Percentiles rank a stretch among this genome's conserved stretches.
These are phyloP conservation scores for Hypotaenidia philippensis DNA, from an alignment of 2,797 vertebrate species.

Conservation along the genomic window DNA sequence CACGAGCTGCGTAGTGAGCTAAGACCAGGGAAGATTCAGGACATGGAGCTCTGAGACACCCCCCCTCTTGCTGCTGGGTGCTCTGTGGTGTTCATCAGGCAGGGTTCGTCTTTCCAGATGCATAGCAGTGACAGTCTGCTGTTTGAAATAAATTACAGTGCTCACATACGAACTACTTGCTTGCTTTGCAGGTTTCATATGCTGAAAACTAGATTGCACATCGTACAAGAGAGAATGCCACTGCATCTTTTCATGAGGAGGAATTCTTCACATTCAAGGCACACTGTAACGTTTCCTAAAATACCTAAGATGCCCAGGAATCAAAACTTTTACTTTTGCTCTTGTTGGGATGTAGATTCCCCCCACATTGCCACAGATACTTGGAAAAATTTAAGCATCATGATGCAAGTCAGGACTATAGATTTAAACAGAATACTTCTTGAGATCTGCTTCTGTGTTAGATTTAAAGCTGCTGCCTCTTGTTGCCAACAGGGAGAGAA, in stretches of 20 bases:
- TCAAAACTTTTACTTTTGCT: not conserved
- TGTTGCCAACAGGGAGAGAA: not conserved
- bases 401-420: not conserved
- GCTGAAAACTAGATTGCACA: not conserved
- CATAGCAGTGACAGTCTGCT: not conserved
- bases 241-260: not conserved
- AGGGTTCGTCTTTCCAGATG: not conserved
- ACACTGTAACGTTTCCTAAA: not conserved
- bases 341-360: not conserved
- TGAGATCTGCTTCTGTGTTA: not conserved
- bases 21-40: not conserved
- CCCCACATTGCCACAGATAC: not conserved
- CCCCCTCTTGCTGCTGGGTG: not conserved
- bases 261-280: not conserved
- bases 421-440: not conserved
- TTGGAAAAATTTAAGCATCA: not conserved
- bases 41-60: not conserved
- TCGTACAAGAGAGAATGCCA: not conserved
- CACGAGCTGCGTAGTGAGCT: not conserved
- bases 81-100: not conserved
- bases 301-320: not conserved
- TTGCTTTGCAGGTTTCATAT: not conserved
- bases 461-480: slow-evolving; percentile 6
- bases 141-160: not conserved
- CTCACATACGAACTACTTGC: not conserved